These are phyloP conservation scores for Pterostichus madidus DNA, from an alignment of 2,888 invertebrate species.

Conservation along the genomic window DNA sequence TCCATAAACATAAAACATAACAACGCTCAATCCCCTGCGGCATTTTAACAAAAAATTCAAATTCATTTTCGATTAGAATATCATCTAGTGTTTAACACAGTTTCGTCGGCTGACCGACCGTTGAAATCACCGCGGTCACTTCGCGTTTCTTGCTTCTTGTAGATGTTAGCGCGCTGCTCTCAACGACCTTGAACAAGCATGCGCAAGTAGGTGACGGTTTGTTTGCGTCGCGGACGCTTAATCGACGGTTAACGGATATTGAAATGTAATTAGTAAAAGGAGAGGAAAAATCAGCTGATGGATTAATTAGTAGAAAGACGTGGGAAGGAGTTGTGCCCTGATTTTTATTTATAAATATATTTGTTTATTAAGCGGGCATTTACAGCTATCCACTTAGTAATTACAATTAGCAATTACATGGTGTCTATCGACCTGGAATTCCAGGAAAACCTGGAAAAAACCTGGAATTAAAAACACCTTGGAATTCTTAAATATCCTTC, in stretches of 20 bases:
- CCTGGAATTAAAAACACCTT: too few species aligned
- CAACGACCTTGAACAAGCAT: constrained; percentile 21
- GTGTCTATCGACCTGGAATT: too few species aligned
- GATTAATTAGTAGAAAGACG: too few species aligned
- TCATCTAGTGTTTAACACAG: not conserved
- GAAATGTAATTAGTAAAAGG: not conserved
- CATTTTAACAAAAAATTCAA: not conserved
- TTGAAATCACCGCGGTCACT: constrained; percentile 5
- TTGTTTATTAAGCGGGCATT: too few species aligned
- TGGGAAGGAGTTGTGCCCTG: too few species aligned
- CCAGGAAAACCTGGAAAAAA: too few species aligned
- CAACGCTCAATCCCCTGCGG: not conserved
- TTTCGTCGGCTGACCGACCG: constrained; percentile 8
- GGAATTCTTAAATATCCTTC: too few species aligned
- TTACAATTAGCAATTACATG: too few species aligned
- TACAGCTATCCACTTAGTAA: too few species aligned
- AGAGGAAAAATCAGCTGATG: too few species aligned
- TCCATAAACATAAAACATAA: too few species aligned
- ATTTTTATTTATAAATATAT: too few species aligned
- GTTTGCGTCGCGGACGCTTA: not conserved
- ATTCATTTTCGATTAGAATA: not conserved
- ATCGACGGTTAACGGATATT: not conserved
- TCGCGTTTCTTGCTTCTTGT: not conserved
- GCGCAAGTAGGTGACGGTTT: constrained; percentile 14
- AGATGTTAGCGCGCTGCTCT: not conserved